Evolutionary conservation across 2,113 vertebrate species (phyloP).

Genomic region (Rattus rattus): DNA sequence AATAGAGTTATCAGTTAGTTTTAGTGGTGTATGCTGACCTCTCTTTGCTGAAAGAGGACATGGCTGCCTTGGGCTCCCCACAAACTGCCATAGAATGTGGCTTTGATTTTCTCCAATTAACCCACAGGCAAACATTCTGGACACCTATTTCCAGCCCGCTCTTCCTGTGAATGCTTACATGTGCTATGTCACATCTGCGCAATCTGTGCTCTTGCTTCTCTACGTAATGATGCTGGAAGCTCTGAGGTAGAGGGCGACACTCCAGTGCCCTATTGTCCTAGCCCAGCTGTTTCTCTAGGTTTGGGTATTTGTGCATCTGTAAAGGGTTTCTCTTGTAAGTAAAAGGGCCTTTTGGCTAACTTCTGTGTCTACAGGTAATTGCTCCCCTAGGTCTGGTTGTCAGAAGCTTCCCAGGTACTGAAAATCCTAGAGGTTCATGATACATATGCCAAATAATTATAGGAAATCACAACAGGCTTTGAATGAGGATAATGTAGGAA

Average conservation of each 20-base stretch:
- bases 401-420: neutral
- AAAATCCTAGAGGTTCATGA: neutral
- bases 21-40: neutral
- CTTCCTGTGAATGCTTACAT: neutral
- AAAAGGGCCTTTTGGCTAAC: neutral
- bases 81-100: neutral
- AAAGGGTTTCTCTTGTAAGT: neutral
- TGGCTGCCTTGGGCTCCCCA: neutral
- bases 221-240: fast-evolving
- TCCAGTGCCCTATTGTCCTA: neutral
- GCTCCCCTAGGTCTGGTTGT: neutral
- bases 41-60: neutral
- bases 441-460: neutral
- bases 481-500: neutral
- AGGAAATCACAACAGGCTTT: neutral
- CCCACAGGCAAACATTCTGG: neutral
- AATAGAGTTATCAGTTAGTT: neutral
- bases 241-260: fast-evolving
- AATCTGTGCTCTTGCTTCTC: neutral
- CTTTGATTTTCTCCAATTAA: neutral
- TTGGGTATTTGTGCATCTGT: neutral
- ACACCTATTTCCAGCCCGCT: neutral
- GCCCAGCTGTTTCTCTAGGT: neutral
- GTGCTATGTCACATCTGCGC: fast-evolving
- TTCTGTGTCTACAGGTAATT: neutral